Evolutionary conservation across 2,797 vertebrate genomes (phyloP).

Genomic region (Bovichtus variegatus): DNA sequence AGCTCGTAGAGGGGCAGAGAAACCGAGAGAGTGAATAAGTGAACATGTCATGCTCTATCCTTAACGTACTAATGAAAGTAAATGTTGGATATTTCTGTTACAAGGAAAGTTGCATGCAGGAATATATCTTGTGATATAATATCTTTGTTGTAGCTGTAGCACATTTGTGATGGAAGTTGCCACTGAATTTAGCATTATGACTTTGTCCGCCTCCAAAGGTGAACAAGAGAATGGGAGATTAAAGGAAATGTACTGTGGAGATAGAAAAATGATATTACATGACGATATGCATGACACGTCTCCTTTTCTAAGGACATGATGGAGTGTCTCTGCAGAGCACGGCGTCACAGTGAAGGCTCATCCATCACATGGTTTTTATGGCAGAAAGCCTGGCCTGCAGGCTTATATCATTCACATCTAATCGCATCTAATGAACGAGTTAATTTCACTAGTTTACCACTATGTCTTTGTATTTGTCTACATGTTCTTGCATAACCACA

Average conservation of each 20-base stretch:
- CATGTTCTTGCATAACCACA: background rate
- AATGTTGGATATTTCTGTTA: slow-evolving; percentile 4
- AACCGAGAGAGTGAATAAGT: slow-evolving; percentile 1
- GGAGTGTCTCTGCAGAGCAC: slow-evolving; percentile 39
- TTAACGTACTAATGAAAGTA: slow-evolving; percentile 7
- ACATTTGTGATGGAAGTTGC: slow-evolving; percentile 18
- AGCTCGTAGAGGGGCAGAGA: background rate
- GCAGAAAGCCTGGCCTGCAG: slow-evolving; percentile 27
- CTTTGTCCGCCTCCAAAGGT: slow-evolving; percentile 43
- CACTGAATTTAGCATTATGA: slow-evolving; percentile 32
- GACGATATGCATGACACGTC: slow-evolving; percentile 50
- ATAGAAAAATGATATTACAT: slow-evolving; percentile 45
- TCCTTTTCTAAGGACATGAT: slow-evolving; percentile 42
- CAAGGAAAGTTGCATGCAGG: background rate
- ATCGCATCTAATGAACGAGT: slow-evolving; percentile 21
- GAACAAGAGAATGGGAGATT: slow-evolving; percentile 51
- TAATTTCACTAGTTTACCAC: slow-evolving; percentile 15
- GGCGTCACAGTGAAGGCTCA: slow-evolving; percentile 28
- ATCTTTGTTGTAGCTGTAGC: background rate
- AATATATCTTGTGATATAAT: background rate
- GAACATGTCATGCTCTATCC: background rate
- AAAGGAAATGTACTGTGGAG: slow-evolving; percentile 49
- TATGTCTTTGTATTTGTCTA: slow-evolving; percentile 2
- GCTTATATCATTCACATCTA: slow-evolving; percentile 38
- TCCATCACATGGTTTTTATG: slow-evolving; percentile 51